Percentiles rank a stretch among this genome's conserved stretches.
Evolutionary conservation across 2,888 invertebrate species (phyloP).

Genomic region (Helicoverpa assulta): DNA sequence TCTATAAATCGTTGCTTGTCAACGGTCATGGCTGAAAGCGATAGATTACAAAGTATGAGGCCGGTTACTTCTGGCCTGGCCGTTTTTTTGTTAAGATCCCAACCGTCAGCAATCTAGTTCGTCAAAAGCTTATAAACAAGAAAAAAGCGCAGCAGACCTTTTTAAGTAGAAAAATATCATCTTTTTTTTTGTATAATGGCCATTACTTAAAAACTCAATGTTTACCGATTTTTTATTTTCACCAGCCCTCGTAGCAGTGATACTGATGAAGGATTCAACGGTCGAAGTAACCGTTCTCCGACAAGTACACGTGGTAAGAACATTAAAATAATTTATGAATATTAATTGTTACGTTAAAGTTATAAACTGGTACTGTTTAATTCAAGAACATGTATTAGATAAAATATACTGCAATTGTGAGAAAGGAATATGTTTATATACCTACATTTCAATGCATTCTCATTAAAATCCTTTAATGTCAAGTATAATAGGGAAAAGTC

Average conservation of each 20-base stretch:
- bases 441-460: too few relatives aligned
- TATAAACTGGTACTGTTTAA: background rate
- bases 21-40: background rate
- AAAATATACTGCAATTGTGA: conserved; percentile 3
- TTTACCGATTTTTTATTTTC: conserved; percentile 12
- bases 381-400: conserved; percentile 12
- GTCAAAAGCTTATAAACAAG: too few relatives aligned
- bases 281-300: conserved; percentile 84
- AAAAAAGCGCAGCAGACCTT: too few relatives aligned
- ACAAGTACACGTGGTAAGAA: conserved; percentile 88
- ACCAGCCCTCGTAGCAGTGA: conserved; percentile 88
- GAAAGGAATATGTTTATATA: too few relatives aligned
- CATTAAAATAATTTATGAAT: conserved; percentile 28
- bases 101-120: background rate
- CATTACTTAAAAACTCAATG: too few relatives aligned
- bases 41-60: background rate
- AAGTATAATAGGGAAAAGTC: too few relatives aligned
- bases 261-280: conserved; percentile 85
- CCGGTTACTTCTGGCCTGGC: background rate
- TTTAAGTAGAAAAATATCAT: too few relatives aligned
- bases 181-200: too few relatives aligned
- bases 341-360: background rate
- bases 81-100: background rate
- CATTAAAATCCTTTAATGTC: too few relatives aligned
- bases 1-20: background rate